Evolutionary conservation across 2,113 vertebrate species (phyloP).

Genomic region (Rafetus swinhoei): DNA sequence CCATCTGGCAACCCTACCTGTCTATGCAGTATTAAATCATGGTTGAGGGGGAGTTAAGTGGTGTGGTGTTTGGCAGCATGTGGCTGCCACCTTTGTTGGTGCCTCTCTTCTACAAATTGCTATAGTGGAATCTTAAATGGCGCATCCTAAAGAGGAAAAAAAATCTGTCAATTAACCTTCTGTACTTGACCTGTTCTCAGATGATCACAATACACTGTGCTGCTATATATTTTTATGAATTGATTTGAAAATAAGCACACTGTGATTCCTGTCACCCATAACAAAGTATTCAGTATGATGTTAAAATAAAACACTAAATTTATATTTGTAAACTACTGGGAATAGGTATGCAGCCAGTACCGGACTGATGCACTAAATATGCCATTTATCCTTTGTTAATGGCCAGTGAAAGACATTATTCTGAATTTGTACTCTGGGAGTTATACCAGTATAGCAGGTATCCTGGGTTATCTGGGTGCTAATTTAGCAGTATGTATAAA

Average conservation of each 20-base stretch:
- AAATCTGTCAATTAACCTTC: not conserved
- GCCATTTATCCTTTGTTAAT: not conserved
- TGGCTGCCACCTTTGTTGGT: not conserved
- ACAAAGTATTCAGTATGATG: not conserved
- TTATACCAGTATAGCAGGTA: not conserved
- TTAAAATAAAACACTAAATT: not conserved
- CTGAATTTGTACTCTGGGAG: not conserved
- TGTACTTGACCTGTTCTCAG: not conserved
- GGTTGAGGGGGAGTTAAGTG: not conserved
- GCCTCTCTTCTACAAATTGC: not conserved
- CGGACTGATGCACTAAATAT: not conserved
- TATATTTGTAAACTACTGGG: not conserved
- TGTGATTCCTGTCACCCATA: not conserved
- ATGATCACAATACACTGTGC: not conserved
- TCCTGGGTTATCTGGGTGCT: not conserved
- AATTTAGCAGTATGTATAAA: conserved; percentile 1
- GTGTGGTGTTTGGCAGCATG: not conserved
- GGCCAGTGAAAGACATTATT: not conserved
- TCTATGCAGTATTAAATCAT: not conserved
- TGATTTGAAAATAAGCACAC: not conserved
- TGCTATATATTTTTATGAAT: not conserved
- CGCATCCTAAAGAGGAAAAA: not conserved
- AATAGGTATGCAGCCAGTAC: not conserved
- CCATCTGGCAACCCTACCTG: not conserved
- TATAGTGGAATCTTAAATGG: not conserved